Evolutionary conservation across 2,888 invertebrate species (phyloP), one percentile per base, ranked within the genome.

Genomic region (Agriopis aurantiaria): DNA sequence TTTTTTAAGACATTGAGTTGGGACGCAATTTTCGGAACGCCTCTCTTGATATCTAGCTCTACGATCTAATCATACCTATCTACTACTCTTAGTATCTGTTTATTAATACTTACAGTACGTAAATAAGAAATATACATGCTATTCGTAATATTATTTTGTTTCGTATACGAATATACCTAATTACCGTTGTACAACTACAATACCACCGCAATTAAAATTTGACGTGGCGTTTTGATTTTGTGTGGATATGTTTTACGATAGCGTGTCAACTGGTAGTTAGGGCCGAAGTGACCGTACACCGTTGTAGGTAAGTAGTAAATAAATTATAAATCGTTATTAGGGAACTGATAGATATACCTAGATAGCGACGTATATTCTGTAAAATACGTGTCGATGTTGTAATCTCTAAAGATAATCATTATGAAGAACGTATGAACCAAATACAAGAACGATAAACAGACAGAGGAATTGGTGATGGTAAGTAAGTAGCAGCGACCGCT

Each of bases 241-340:
- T 69, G 65, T 61, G 48, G 69, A 62, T 64, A 57, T 53, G 56
- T 74, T 75, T 67, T 14, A 75, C 46, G 68, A 57, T 75, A 17
- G 75, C 77, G 72, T 77, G 77, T 68, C 73, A 65, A 70, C 49
- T 41, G 65, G 71, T 59, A 72, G 68, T 77, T 72, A 71, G 58
- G 51, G 56, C 46, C 53, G 58, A 45, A 43, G 63, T 70, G 72
- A 63, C 67, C 67, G 66, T 64, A 63, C 60, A 11, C n/a, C n/a
- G n/a, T 17, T 43, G 56, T 45, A 45, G 40, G 41, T 60, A 41
- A 53, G 59, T 71, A 68, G 53, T 48, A 62, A 60, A 72, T 63
- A 63, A 57, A 74, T 68, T 45, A 57, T 12, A 12, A 12, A 46
- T 46, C n/a, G 46, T 46, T 45, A 58, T 46, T 33, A 58, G 5